Conservation (phyloP, 2,113 vertebrate genomes). For the Triplophysa dalaica region DNA sequence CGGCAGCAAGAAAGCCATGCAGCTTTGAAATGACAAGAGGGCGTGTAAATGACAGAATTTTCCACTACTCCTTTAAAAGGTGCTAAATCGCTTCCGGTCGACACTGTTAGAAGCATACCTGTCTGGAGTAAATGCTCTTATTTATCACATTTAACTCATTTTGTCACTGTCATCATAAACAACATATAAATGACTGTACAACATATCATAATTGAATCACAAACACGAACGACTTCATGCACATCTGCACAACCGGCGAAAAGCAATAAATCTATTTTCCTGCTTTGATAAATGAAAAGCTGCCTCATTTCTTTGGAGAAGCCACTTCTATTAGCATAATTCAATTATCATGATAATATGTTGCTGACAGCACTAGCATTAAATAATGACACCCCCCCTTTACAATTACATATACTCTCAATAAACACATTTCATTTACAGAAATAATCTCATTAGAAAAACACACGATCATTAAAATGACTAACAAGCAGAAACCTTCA, state of each 20-base stretch:
- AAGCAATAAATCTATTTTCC: conserved; percentile 1
- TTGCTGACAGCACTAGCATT: not conserved
- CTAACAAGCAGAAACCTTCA: not conserved
- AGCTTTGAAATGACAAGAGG: no score
- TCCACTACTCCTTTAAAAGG: no score
- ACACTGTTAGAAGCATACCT: not conserved
- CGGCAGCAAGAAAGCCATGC: no score
- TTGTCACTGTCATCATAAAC: not conserved
- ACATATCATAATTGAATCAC: not conserved
- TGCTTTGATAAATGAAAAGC: conserved; percentile 15
- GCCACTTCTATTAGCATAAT: conserved; percentile 19
- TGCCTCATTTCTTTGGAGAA: conserved; percentile 27
- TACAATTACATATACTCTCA: not conserved
- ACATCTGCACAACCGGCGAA: not conserved
- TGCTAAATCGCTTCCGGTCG: not conserved
- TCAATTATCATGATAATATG: conserved; percentile 30
- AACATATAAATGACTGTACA: not conserved
- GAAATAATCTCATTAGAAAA: conserved; percentile 12
- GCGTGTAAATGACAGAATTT: no score
- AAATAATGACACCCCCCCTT: not conserved
- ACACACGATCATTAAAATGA: conserved; percentile 2
- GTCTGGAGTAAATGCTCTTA: no score
- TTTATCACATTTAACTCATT: not conserved
- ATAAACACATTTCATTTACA: conserved; percentile 23
- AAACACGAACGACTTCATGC: not conserved